Base-by-base conservation (phyloP, 1,140 invertebrate species). In the Trichonephila inaurata region DNA sequence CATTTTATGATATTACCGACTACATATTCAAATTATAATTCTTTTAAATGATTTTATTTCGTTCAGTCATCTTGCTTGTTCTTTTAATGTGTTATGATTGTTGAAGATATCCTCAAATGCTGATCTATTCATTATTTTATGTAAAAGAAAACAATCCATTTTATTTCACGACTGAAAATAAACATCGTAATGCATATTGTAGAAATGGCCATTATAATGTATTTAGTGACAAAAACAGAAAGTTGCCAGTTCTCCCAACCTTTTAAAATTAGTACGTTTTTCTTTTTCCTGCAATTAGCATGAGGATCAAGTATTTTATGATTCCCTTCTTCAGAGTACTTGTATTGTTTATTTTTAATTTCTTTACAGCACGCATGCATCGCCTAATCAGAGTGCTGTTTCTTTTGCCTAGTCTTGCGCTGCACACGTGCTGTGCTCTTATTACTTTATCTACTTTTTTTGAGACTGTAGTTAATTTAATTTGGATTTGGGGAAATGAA, bases 351-450 rank as follows among this genome's bases (percentile, higher is more conserved):
- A 85, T 92, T 92, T 51, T 64, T 89, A 64, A 28, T 86, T 92
- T 77, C 28, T 86, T 93, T 93, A 88, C 92, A 93, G 92, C 92
- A 93, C 92, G 92, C 92, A 93, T 93, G 92, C 92, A 58, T 81
- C 83, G 85, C 92, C 85, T 82, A 81, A 58, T 72, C 51, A 88
- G 19, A 89, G 85, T 93, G 92, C 83, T 89, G 86, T 93, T 93
- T 87, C 66, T 88, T 93, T 93, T 93, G 69, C 92, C 66, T 93
- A 88, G 86, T 88, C 58, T 92, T 69, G 62, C 86, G 91, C 83
- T 81, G 92, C 66, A 85, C 85, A 93, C 86, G 62, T 89, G 40
- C 61, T 82, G 77, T 92, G 91, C 82, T 85, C 91, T 69, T 69
- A 24, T 81, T 92, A 81, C n/a, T 10, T 87, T 16, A 44, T 58